phyloP scores from a whole-genome alignment of 2,888 invertebrate genomes.

The Meliscaeva auricollis region DNA sequence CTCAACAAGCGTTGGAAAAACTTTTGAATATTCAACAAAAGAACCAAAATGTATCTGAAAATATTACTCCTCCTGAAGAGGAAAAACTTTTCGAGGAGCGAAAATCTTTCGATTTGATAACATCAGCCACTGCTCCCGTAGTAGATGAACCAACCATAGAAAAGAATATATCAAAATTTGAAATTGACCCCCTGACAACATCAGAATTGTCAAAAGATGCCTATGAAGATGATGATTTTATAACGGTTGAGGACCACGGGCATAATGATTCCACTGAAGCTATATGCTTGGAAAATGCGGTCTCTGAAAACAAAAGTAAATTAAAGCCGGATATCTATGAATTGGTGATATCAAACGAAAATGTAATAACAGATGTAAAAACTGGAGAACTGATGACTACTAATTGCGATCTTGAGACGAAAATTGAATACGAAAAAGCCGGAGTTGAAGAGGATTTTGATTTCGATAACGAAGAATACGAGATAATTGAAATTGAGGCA shows the following conservation, averaged over 20 bases:
- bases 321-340: no score
- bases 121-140: neutral
- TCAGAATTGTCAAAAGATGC: neutral
- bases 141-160: neutral
- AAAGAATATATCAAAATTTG: neutral
- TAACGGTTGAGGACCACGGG: no score
- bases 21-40: conserved; percentile 46
- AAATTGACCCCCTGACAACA: neutral
- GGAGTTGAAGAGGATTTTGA: conserved; percentile 24
- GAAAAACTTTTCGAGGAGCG: neutral
- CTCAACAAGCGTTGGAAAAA: conserved; percentile 79
- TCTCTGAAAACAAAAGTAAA: neutral
- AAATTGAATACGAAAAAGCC: conserved; percentile 18
- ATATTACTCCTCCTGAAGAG: neutral
- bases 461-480: conserved; percentile 13
- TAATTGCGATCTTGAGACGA: neutral
- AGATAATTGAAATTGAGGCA: conserved; percentile 38
- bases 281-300: neutral
- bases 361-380: neutral
- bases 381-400: neutral
- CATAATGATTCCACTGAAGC: neutral
- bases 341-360: neutral
- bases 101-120: conserved; percentile 26
- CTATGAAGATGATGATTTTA: neutral
- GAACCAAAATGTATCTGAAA: neutral